Evolutionary conservation across 2,888 invertebrate species (phyloP).

Genomic region (Leptogaster cylindrica): DNA sequence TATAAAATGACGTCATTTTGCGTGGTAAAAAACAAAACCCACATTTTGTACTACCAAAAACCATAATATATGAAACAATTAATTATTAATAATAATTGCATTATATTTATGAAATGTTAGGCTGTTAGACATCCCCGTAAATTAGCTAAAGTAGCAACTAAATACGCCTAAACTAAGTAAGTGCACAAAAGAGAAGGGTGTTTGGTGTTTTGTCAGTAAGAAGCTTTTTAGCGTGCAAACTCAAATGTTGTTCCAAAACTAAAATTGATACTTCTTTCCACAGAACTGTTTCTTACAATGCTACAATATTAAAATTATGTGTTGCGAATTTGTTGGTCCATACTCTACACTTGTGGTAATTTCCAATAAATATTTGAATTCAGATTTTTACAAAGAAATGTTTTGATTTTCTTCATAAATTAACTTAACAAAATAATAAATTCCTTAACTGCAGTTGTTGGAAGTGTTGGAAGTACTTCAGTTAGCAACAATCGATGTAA

Average conservation of each 20-base stretch:
- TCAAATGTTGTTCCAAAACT: neutral
- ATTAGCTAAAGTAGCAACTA: slow-evolving; percentile 25
- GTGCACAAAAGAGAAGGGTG: slow-evolving; percentile 25
- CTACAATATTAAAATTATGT: too few relatives aligned
- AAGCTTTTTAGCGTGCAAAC: neutral
- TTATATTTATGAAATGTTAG: slow-evolving; percentile 23
- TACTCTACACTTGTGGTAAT: too few relatives aligned
- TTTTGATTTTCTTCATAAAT: too few relatives aligned
- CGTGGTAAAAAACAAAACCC: slow-evolving; percentile 17
- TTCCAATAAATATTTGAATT: too few relatives aligned
- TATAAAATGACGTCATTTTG: slow-evolving; percentile 29
- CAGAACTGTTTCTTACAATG: too few relatives aligned
- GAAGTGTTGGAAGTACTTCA: too few relatives aligned
- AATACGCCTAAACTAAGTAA: slow-evolving; percentile 33
- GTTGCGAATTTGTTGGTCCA: too few relatives aligned
- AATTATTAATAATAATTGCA: slow-evolving; percentile 20
- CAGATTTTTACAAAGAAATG: too few relatives aligned
- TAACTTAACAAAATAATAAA: too few relatives aligned
- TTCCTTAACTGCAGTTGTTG: too few relatives aligned
- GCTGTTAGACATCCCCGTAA: slow-evolving; percentile 37
- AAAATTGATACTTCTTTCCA: neutral
- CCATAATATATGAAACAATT: slow-evolving; percentile 19
- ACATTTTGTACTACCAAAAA: slow-evolving; percentile 39
- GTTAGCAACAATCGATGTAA: neutral
- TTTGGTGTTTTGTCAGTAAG: slow-evolving; percentile 20